A percentile compares a stretch with the other conserved stretches of the same genome.
These are phyloP conservation scores for Lucilia sericata DNA, from an alignment of 1,140 invertebrate genomes.

Conservation along the genomic window DNA sequence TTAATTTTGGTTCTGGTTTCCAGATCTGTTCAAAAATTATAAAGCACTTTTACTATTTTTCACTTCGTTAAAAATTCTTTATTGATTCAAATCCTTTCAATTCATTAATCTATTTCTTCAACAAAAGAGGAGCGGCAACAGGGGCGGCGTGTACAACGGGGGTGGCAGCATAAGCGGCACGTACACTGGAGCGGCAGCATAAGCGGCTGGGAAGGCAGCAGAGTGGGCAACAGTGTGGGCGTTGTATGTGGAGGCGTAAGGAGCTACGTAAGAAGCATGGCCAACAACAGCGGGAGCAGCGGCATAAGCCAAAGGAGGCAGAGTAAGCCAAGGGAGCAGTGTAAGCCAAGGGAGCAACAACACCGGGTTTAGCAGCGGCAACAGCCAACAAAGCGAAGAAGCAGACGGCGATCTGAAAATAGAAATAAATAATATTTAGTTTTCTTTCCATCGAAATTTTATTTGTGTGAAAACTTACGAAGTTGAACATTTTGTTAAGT, in stretches of 20 bases:
- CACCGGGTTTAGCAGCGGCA: constrained; percentile 58
- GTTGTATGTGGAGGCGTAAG: constrained; percentile 65
- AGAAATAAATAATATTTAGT: neutral
- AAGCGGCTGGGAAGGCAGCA: constrained; percentile 60
- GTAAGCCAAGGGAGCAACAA: constrained; percentile 51
- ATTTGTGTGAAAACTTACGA: too few species aligned
- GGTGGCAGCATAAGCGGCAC: constrained; percentile 33
- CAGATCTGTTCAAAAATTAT: too few species aligned
- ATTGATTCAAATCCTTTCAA: neutral
- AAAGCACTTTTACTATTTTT: too few species aligned
- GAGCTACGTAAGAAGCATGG: constrained; percentile 68
- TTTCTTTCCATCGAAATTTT: too few species aligned
- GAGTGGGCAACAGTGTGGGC: constrained; percentile 54
- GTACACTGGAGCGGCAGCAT: constrained; percentile 43
- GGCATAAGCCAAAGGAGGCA: constrained; percentile 63
- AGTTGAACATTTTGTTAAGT: constrained; percentile 57
- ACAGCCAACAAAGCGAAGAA: constrained; percentile 62
- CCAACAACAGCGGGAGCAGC: constrained; percentile 56
- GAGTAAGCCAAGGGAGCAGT: constrained; percentile 35
- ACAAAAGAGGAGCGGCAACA: constrained; percentile 50
- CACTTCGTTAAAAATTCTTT: neutral
- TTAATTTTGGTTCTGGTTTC: too few species aligned
- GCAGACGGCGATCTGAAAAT: constrained; percentile 58
- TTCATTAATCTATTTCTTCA: constrained; percentile 44
- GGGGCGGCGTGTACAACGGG: constrained; percentile 45